Evolutionary conservation across 2,113 vertebrate species (phyloP).

Genomic region (Labeo catla): DNA sequence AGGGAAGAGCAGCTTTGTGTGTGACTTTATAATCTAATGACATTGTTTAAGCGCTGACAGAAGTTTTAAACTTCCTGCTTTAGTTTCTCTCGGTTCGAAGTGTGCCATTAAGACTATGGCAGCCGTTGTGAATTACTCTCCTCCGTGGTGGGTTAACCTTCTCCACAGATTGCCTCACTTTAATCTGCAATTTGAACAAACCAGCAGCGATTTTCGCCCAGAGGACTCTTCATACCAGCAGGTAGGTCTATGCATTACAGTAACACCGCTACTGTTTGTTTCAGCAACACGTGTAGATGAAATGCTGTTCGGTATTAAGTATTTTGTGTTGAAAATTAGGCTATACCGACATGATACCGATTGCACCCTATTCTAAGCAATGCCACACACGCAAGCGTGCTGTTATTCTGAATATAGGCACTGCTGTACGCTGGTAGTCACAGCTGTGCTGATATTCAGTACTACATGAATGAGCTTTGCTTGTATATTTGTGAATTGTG

Average conservation of each 20-base stretch:
- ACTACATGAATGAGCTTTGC: not conserved
- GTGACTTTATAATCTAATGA: conserved; percentile 17
- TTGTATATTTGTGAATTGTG: not conserved
- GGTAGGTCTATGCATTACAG: conserved; percentile 71
- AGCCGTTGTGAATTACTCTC: conserved; percentile 89
- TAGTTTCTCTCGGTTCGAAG: not conserved
- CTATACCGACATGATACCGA: no score
- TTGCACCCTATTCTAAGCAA: not conserved
- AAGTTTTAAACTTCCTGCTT: not conserved
- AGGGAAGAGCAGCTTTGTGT: not conserved
- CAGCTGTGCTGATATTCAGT: not conserved
- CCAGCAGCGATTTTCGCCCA: conserved; percentile 88
- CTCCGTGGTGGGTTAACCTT: conserved; percentile 95
- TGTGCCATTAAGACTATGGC: conserved; percentile 73
- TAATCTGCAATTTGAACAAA: conserved; percentile 86
- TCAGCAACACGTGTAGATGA: not conserved
- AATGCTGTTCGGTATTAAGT: not conserved
- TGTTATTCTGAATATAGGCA: not conserved
- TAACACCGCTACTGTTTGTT: not conserved
- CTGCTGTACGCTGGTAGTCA: not conserved
- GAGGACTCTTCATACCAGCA: conserved; percentile 91
- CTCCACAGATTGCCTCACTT: conserved; percentile 92
- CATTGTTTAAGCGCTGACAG: conserved; percentile 5
- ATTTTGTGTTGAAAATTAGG: not conserved
- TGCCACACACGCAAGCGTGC: not conserved